These are phyloP conservation scores for Channa maculata DNA, from an alignment of 2,113 vertebrate genomes.

Conservation along the genomic window DNA sequence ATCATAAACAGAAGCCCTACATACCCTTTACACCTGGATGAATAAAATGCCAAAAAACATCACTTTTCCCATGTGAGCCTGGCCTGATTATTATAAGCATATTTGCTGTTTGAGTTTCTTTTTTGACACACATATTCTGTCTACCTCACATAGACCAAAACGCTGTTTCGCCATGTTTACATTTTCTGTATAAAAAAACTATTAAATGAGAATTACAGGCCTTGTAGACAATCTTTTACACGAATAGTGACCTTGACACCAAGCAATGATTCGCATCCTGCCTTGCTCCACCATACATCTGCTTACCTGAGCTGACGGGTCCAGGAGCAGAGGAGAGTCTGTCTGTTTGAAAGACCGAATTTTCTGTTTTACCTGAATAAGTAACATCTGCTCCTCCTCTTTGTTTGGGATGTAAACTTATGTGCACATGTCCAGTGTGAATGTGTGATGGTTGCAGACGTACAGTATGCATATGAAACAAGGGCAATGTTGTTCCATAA, in stretches of 20 bases:
- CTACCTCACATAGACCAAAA: not conserved
- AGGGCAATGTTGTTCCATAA: conserved; percentile 64
- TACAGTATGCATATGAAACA: not conserved
- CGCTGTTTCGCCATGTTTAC: not conserved
- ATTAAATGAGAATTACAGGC: not conserved
- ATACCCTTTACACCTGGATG: not conserved
- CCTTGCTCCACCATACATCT: conserved; percentile 11
- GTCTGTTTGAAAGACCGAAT: conserved; percentile 29
- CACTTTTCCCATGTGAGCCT: too few species aligned
- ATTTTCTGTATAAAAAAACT: too few species aligned
- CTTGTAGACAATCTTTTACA: too few species aligned
- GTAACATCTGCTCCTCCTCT: conserved; percentile 68
- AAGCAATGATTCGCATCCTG: not conserved
- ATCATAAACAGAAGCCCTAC: not conserved
- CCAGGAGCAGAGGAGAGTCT: conserved; percentile 27
- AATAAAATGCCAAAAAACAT: not conserved
- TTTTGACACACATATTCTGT: not conserved
- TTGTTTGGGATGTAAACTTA: conserved; percentile 72
- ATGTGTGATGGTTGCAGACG: conserved; percentile 5
- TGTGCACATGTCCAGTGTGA: conserved; percentile 6
- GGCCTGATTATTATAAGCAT: not conserved
- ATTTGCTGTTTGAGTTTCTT: not conserved
- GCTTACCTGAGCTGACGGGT: conserved; percentile 65
- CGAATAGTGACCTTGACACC: conserved; percentile 15
- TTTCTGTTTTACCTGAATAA: conserved; percentile 60